Evolutionary conservation across 2,888 invertebrate genomes (phyloP), one percentile per base, ranked within the genome.

Genomic region (Agonopterix arenella): DNA sequence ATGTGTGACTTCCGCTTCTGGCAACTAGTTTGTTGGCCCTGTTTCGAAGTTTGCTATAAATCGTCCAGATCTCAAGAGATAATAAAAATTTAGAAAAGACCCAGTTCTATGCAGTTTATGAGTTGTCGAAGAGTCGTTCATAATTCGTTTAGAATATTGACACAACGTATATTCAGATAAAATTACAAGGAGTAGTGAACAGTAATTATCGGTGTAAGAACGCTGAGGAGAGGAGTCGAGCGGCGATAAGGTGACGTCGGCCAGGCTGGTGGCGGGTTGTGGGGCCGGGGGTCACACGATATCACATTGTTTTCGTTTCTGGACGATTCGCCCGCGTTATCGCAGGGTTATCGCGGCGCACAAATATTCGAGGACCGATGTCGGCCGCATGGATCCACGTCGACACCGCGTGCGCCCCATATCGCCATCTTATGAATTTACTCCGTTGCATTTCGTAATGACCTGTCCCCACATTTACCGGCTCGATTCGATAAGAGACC

Each of bases 1-100:
- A 55, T 48, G 62, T 62, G 60, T 59, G 61, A 60, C 58, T 70
- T 69, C 66, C 70, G 69, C 52, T 52, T 61, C 51, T 52, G 54
- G 52, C 59, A 49, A 18, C 51, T 41, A 36, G 44, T 46, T 36
- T 11, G 52, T 57, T 28, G 28, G 28, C 28, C 28, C 28, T 28
- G 28, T 28, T 28, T 28, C 28, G 28, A 28, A 28, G 1, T 28
- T 28, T 28, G 28, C 28, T 28, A 7, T 28, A 28, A 40, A 40
- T 42, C 42, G 11, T 42, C 11, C 42, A 11, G 8, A 42, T 11
- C 42, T n/a, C 49, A 53, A 47, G 48, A 47, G 47, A 7, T 44
- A 5, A 42, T 28, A 28, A 28, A 28, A 28, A 28, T 28, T 28
- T 28, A 28, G 28, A 28, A 28, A 28, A 28, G 28, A 28, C 28